These are phyloP conservation scores for Fundulus diaphanus DNA, from an alignment of 2,797 vertebrate genomes.

Conservation along the genomic window DNA sequence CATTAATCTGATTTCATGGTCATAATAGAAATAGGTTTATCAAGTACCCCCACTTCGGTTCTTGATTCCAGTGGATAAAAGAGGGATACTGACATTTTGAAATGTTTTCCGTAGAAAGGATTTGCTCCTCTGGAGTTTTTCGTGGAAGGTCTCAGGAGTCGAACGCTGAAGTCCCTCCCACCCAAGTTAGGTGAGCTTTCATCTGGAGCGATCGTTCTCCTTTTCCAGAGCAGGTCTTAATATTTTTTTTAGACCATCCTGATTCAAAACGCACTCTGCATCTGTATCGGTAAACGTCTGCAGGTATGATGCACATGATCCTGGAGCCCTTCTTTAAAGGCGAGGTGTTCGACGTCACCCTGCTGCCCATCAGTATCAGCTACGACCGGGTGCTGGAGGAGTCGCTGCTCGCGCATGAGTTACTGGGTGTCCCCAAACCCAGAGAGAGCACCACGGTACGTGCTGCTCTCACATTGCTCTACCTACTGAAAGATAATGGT, in stretches of 20 bases:
- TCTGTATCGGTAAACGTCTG: slow-evolving; percentile 19
- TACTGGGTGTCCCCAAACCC: slow-evolving; percentile 94
- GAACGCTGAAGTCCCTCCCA: slow-evolving; percentile 90
- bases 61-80: background rate
- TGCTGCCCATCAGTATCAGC: slow-evolving; percentile 96
- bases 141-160: slow-evolving; percentile 94
- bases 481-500: background rate
- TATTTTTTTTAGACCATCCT: background rate
- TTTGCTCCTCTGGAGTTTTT: slow-evolving; percentile 96
- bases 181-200: slow-evolving; percentile 89
- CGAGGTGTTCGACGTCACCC: slow-evolving; percentile 91
- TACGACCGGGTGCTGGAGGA: slow-evolving; percentile 96
- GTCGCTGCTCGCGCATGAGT: slow-evolving; percentile 89
- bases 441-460: slow-evolving; percentile 90
- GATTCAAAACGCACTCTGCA: background rate
- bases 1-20: background rate
- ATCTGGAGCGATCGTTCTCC: background rate
- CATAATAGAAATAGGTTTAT: background rate
- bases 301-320: slow-evolving; percentile 96
- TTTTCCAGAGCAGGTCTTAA: background rate
- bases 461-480: background rate
- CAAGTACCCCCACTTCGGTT: background rate
- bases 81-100: background rate
- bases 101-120: slow-evolving; percentile 82
- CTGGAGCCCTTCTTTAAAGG: slow-evolving; percentile 96